These are phyloP conservation scores for Plebejus anna DNA, from an alignment of 2,888 invertebrate genomes.

Conservation along the genomic window DNA sequence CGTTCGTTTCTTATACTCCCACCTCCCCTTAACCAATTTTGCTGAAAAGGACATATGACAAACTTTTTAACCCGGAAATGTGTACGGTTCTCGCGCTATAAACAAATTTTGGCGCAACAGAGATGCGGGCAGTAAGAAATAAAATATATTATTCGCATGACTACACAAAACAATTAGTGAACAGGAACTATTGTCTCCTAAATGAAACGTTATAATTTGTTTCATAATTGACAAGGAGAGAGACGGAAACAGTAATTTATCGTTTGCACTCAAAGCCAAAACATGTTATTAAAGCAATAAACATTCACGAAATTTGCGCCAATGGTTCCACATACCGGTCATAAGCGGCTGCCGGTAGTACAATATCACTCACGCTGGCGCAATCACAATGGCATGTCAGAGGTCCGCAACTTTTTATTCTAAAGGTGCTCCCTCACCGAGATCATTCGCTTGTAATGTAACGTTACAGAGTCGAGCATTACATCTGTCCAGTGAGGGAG, in stretches of 20 bases:
- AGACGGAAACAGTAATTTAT: slow-evolving; percentile 30
- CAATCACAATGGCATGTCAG: neutral
- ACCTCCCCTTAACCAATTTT: too few species aligned
- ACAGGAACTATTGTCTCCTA: slow-evolving; percentile 20
- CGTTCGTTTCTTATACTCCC: too few species aligned
- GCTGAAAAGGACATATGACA: too few species aligned
- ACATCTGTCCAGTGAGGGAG: too few species aligned
- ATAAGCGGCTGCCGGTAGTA: slow-evolving; percentile 25
- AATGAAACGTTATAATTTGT: slow-evolving; percentile 32
- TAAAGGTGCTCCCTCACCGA: too few species aligned
- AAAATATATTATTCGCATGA: too few species aligned
- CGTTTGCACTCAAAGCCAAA: slow-evolving; percentile 27
- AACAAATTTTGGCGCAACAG: too few species aligned
- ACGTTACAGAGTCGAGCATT: too few species aligned
- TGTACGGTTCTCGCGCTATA: too few species aligned
- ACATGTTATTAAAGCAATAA: slow-evolving; percentile 30
- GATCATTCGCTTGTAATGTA: too few species aligned
- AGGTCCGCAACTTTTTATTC: neutral
- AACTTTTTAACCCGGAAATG: too few species aligned
- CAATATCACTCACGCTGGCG: slow-evolving; percentile 8
- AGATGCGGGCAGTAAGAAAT: too few species aligned
- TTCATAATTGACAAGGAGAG: slow-evolving; percentile 37
- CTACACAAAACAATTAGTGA: neutral
- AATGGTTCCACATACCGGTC: slow-evolving; percentile 27
- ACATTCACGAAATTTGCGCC: slow-evolving; percentile 31